Evolutionary conservation across 2,888 invertebrate genomes (phyloP).

Genomic region (Cecidostiba fungosa): DNA sequence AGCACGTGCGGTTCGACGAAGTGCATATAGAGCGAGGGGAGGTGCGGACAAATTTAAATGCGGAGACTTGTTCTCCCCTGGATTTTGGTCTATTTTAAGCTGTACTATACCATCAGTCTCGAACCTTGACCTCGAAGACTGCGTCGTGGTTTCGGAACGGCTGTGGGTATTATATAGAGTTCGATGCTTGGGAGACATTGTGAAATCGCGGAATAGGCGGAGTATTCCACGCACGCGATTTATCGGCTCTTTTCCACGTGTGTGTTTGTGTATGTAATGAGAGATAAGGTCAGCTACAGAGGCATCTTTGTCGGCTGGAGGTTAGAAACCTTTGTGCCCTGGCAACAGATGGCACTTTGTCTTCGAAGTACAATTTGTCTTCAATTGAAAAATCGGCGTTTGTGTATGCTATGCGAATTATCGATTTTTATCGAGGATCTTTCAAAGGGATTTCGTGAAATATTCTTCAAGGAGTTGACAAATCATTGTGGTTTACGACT

Average conservation of each 20-base stretch:
- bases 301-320: conserved; percentile 39
- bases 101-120: not conserved
- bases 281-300: conserved; percentile 54
- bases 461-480: not conserved
- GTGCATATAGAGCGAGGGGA: not conserved
- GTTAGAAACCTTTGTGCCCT: not conserved
- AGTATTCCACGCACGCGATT: not conserved
- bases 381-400: not conserved
- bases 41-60: not conserved
- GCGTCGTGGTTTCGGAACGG: not conserved
- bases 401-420: not conserved
- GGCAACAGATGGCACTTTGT: conserved; percentile 50
- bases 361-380: not conserved
- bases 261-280: not conserved
- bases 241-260: not conserved
- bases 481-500: not conserved
- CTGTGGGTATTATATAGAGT: not conserved
- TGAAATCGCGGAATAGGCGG: not conserved
- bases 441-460: not conserved
- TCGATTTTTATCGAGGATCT: not conserved
- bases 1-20: conserved; percentile 13
- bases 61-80: not conserved
- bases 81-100: not conserved
- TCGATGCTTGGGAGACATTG: not conserved
- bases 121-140: conserved; percentile 2